A percentile compares a stretch with the other conserved stretches of the same genome.
Conservation (phyloP, 2,113 vertebrate species). For the Phrynosoma platyrhinos region DNA sequence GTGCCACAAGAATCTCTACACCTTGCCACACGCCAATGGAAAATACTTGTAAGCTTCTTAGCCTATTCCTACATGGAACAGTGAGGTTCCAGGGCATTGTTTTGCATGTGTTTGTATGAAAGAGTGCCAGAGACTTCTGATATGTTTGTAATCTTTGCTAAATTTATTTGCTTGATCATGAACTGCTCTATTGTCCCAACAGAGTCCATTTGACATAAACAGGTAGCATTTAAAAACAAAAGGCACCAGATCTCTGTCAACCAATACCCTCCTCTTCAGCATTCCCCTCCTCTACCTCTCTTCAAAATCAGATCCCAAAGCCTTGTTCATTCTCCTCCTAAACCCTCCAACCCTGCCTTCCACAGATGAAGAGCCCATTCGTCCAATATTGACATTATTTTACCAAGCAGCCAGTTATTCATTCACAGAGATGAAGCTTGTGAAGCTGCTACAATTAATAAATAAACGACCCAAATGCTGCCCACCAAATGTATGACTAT, state of each 20-base stretch:
- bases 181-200: background rate
- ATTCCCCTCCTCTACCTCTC: background rate
- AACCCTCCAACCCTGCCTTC: background rate
- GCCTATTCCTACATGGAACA: background rate
- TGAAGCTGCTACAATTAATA: background rate
- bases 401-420: background rate
- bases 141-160: background rate
- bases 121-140: background rate
- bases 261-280: background rate
- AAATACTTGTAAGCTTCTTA: background rate
- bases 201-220: background rate
- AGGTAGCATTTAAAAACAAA: background rate
- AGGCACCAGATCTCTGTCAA: background rate
- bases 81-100: too few species aligned
- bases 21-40: background rate
- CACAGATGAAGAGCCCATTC: background rate
- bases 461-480: background rate
- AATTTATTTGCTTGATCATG: background rate
- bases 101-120: too few species aligned
- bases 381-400: background rate
- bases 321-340: background rate
- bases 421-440: background rate
- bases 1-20: too few species aligned
- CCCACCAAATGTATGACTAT: background rate
- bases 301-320: background rate